A percentile compares a stretch with the other conserved stretches of the same genome.
These are phyloP conservation scores for Pecten maximus DNA, from an alignment of 2,888 invertebrate genomes.

Conservation along the genomic window DNA sequence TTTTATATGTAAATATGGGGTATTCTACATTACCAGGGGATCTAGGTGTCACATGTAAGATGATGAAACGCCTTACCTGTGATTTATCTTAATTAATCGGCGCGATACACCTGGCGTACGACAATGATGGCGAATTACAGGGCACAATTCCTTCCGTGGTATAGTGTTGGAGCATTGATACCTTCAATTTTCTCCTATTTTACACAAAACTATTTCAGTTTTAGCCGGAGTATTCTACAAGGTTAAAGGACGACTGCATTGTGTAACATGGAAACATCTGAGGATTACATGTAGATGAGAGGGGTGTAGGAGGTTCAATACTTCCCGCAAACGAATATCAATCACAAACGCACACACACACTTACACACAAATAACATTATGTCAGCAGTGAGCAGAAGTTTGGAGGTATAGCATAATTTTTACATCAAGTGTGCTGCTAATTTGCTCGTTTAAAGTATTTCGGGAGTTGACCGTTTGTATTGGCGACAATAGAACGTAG, in stretches of 20 bases:
- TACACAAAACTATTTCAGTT: conserved; percentile 13
- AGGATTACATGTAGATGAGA: neutral
- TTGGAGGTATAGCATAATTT: neutral
- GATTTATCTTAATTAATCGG: neutral
- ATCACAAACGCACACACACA: neutral
- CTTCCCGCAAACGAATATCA: neutral
- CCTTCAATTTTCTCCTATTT: neutral
- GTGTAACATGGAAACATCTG: neutral
- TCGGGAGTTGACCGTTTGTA: neutral
- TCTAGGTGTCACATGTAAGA: neutral
- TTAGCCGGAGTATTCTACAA: neutral
- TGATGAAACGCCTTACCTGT: neutral
- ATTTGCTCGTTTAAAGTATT: neutral
- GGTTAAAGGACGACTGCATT: neutral
- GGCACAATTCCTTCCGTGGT: neutral
- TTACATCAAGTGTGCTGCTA: neutral
- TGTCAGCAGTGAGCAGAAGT: neutral
- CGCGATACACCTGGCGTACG: neutral
- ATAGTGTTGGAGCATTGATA: neutral
- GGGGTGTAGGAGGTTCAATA: neutral
- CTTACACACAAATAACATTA: conserved; percentile 9
- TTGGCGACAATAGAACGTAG: neutral
- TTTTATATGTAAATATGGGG: neutral
- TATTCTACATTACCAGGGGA: neutral
- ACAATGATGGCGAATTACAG: neutral